These are phyloP conservation scores for Cephalotes varians DNA, from an alignment of 2,888 invertebrate genomes.

Conservation along the genomic window DNA sequence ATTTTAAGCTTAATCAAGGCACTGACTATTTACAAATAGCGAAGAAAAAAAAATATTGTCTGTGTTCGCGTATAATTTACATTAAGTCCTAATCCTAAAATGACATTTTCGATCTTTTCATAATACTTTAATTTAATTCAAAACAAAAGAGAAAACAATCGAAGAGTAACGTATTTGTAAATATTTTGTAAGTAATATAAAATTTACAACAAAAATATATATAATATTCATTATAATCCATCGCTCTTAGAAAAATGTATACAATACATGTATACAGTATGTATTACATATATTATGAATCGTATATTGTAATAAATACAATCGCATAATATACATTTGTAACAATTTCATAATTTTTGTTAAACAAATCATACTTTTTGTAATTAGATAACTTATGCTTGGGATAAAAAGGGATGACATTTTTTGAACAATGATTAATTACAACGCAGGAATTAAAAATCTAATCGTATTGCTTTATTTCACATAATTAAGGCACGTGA, in stretches of 20 bases:
- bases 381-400: conserved; percentile 41
- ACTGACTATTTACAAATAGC: conserved; percentile 77
- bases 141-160: not conserved
- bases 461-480: conserved; percentile 13
- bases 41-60: not conserved
- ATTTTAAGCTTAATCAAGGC: conserved; percentile 74
- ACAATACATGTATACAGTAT: not conserved
- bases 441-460: not conserved
- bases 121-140: conserved; percentile 25
- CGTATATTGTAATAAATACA: conserved; percentile 35
- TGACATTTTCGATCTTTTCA: not conserved
- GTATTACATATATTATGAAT: conserved; percentile 27
- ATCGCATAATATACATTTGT: conserved; percentile 29
- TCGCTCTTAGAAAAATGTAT: conserved; percentile 25
- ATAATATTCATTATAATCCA: conserved; percentile 27
- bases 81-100: not conserved
- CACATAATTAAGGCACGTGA: conserved; percentile 29
- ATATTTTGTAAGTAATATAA: conserved; percentile 34
- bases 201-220: conserved; percentile 54
- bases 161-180: conserved; percentile 44
- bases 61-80: conserved; percentile 4
- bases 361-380: conserved; percentile 38
- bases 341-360: conserved; percentile 55
- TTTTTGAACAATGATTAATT: not conserved
- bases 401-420: not conserved